These are phyloP conservation scores for Xiphorhynchus elegans DNA, from an alignment of 2,113 vertebrate species.

Conservation along the genomic window DNA sequence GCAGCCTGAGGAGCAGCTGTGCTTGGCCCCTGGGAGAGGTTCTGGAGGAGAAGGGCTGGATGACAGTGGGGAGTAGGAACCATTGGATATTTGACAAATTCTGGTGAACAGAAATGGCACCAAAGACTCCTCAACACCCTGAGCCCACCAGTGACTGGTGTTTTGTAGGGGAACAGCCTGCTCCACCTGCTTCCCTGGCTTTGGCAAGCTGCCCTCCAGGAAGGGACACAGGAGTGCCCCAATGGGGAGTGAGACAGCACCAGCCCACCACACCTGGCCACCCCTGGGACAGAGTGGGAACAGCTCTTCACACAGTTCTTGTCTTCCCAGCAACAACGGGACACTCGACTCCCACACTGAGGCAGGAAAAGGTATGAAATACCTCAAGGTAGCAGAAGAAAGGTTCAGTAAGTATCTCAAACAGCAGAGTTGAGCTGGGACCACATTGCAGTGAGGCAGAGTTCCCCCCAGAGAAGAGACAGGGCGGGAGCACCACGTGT, in stretches of 20 bases:
- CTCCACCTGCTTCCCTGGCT: not conserved
- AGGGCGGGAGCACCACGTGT: not conserved
- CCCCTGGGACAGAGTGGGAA: too few relatives aligned
- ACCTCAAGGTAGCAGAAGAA: not conserved
- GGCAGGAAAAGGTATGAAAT: not conserved
- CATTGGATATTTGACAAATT: not conserved
- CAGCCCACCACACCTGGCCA: not conserved
- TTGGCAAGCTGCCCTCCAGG: not conserved
- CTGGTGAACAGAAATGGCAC: not conserved
- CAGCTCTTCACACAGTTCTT: not conserved
- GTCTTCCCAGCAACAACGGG: not conserved
- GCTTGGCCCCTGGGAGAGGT: not conserved
- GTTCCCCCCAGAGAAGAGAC: not conserved
- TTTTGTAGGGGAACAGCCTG: not conserved
- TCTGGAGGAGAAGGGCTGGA: not conserved
- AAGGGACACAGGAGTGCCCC: not conserved
- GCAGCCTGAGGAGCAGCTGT: not conserved
- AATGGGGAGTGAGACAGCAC: not conserved
- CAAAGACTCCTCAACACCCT: fast-evolving
- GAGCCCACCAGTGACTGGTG: fast-evolving
- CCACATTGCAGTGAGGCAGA: not conserved
- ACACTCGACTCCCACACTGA: fast-evolving
- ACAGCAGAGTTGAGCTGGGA: not conserved
- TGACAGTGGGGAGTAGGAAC: not conserved
- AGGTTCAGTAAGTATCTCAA: not conserved